These are phyloP conservation scores for Nanorana parkeri DNA, from an alignment of 2,113 vertebrate species.

Conservation along the genomic window DNA sequence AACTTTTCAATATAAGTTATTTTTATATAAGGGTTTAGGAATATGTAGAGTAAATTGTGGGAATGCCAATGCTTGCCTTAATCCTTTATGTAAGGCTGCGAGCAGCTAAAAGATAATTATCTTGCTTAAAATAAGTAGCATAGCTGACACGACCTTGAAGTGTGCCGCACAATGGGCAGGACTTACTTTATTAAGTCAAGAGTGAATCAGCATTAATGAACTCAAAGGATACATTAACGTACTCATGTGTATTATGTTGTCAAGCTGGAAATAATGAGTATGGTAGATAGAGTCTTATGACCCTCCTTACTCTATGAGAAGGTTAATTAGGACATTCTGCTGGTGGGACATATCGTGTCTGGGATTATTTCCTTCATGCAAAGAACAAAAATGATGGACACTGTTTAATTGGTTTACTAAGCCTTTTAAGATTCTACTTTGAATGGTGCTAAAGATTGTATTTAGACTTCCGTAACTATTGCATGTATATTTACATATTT, in stretches of 20 bases:
- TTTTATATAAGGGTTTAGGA: neutral
- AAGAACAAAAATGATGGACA: constrained; percentile 9
- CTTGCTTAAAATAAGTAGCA: constrained; percentile 47
- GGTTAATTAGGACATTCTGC: constrained; percentile 54
- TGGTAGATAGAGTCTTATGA: constrained; percentile 52
- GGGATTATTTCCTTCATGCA: constrained; percentile 13
- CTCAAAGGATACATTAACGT: constrained; percentile 54
- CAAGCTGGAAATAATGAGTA: constrained; percentile 52
- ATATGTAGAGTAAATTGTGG: neutral
- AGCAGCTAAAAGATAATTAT: constrained; percentile 35
- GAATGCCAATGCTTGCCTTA: constrained; percentile 18
- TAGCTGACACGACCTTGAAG: constrained; percentile 44
- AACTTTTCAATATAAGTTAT: neutral
- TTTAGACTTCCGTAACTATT: neutral
- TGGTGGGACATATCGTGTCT: constrained; percentile 8
- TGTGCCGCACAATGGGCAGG: constrained; percentile 51
- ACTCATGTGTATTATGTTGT: constrained; percentile 57
- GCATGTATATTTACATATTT: too few relatives aligned
- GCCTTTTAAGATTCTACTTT: neutral
- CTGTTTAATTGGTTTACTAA: constrained; percentile 15
- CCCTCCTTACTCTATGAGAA: constrained; percentile 35
- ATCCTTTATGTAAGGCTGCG: constrained; percentile 29
- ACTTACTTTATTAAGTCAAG: constrained; percentile 45
- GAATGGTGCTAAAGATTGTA: neutral
- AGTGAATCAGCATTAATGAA: constrained; percentile 55